Evolutionary conservation across 2,888 invertebrate genomes (phyloP).

Genomic region (Chrysopilus asiliformis): DNA sequence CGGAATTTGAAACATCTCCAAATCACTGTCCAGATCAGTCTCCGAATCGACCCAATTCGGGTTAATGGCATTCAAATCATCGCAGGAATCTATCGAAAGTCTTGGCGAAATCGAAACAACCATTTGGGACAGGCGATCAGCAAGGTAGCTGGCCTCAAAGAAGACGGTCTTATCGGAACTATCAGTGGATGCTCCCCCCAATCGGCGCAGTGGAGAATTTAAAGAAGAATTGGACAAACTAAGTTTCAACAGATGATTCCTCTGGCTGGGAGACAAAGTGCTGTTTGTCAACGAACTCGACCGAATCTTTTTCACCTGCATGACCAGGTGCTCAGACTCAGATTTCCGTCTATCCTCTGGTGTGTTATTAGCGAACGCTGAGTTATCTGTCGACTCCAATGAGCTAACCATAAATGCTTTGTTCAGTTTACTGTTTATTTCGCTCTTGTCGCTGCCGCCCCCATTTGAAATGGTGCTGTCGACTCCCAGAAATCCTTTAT

Average conservation of each 20-base stretch:
- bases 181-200: background rate
- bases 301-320: too few relatives aligned
- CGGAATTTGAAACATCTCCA: constrained; percentile 23
- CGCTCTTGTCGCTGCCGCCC: too few relatives aligned
- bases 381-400: too few relatives aligned
- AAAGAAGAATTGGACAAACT: constrained; percentile 21
- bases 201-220: constrained; percentile 16
- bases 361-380: too few relatives aligned
- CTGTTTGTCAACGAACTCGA: too few relatives aligned
- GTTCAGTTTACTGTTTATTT: too few relatives aligned
- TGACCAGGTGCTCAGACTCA: too few relatives aligned
- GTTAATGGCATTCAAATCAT: constrained; percentile 18
- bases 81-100: constrained; percentile 17
- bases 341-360: too few relatives aligned
- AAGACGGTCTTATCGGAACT: background rate
- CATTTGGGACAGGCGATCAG: constrained; percentile 10
- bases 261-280: too few relatives aligned
- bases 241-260: constrained; percentile 17
- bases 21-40: constrained; percentile 21
- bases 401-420: too few relatives aligned
- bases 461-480: too few relatives aligned
- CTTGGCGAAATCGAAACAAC: constrained; percentile 18
- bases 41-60: constrained; percentile 19
- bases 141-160: background rate
- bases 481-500: too few relatives aligned